phyloP scores from a whole-genome alignment of 2,888 invertebrate genomes.

The Seira musarum region DNA sequence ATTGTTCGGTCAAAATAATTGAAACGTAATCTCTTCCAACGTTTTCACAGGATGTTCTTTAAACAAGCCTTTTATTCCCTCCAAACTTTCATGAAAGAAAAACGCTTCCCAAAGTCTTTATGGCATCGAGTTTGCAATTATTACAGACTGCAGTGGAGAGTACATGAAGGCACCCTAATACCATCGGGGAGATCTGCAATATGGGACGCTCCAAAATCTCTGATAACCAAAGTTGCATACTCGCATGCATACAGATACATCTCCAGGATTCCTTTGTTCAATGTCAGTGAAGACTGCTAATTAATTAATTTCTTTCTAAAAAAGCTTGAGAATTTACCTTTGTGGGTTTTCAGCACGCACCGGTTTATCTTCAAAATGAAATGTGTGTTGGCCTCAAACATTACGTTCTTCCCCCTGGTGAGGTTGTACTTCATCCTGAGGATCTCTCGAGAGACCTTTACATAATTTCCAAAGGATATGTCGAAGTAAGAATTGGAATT shows the following conservation, averaged over 20 bases:
- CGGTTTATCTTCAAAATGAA: slow-evolving; percentile 45
- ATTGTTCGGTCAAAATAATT: neutral
- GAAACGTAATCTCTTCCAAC: neutral
- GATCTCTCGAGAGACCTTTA: slow-evolving; percentile 65
- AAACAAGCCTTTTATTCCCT: slow-evolving; percentile 65
- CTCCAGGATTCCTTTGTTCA: slow-evolving; percentile 63
- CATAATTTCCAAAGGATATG: slow-evolving; percentile 67
- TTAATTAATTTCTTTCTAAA: slow-evolving; percentile 10
- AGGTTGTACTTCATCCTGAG: slow-evolving; percentile 60
- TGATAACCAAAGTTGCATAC: slow-evolving; percentile 52
- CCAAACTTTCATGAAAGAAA: slow-evolving; percentile 58
- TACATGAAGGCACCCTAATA: slow-evolving; percentile 64
- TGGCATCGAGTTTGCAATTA: slow-evolving; percentile 52
- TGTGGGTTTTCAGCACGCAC: slow-evolving; percentile 17
- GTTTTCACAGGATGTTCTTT: slow-evolving; percentile 53
- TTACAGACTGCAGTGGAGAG: slow-evolving; percentile 64
- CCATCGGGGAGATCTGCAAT: slow-evolving; percentile 60
- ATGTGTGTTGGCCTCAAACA: slow-evolving; percentile 57
- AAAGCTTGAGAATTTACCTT: neutral
- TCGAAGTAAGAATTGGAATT: slow-evolving; percentile 50
- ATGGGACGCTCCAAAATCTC: slow-evolving; percentile 67
- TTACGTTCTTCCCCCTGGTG: slow-evolving; percentile 66
- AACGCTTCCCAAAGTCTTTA: slow-evolving; percentile 60
- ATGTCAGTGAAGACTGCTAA: slow-evolving; percentile 26
- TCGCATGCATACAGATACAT: slow-evolving; percentile 61